Evolutionary conservation across 2,888 invertebrate species (phyloP).

Genomic region (Pasiphila rectangulata): DNA sequence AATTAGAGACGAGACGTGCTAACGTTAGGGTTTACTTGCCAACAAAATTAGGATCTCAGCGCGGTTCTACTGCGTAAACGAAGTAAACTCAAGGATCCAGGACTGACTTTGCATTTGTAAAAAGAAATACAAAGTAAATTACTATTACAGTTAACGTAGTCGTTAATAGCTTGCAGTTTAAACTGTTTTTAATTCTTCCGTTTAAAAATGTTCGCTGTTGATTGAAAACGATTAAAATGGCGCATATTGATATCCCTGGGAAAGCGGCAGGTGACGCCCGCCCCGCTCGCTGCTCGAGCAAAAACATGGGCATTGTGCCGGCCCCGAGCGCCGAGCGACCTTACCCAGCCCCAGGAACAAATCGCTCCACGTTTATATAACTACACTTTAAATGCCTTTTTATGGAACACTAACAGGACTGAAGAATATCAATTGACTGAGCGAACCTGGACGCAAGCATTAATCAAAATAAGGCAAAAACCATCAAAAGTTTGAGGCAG

Average conservation of each 20-base stretch:
- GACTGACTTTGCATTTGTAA: background rate
- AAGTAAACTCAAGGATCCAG: conserved; percentile 7
- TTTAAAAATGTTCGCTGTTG: conserved; percentile 45
- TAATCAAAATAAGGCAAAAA: conserved; percentile 10
- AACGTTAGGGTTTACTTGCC: conserved; percentile 2
- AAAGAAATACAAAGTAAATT: conserved; percentile 3
- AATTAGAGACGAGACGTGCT: conserved; percentile 16
- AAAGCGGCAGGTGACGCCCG: conserved; percentile 56
- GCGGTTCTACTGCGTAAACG: conserved; percentile 2
- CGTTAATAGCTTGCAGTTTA: too few relatives aligned
- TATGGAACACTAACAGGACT: conserved; percentile 10
- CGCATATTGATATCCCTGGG: conserved; percentile 68
- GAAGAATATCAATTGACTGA: conserved; percentile 5
- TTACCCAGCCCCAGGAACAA: conserved; percentile 20
- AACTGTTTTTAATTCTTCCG: conserved; percentile 26
- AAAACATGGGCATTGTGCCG: conserved; percentile 34
- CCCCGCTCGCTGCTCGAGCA: conserved; percentile 26
- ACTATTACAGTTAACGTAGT: conserved; percentile 3
- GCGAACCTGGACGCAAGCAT: background rate
- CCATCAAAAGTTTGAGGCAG: conserved; percentile 11
- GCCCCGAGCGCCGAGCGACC: conserved; percentile 7
- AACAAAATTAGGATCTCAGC: conserved; percentile 13
- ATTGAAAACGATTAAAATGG: conserved; percentile 63
- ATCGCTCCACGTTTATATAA: conserved; percentile 31
- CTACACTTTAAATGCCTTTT: conserved; percentile 18